These are phyloP conservation scores for Montipora efflorescens DNA, from an alignment of 64 coral and sea anemone species.

Conservation along the genomic window DNA sequence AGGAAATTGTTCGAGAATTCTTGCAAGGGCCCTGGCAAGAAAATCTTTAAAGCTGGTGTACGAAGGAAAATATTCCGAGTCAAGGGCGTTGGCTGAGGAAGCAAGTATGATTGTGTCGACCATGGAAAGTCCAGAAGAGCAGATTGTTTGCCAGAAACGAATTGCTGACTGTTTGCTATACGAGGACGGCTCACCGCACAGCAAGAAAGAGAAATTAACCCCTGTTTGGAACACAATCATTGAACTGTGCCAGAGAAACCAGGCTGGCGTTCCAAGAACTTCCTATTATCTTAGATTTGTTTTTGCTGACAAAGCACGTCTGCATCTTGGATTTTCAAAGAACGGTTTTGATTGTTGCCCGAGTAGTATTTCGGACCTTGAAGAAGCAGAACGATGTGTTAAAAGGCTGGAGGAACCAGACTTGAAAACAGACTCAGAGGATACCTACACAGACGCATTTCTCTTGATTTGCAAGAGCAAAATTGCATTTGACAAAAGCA, in stretches of 20 bases:
- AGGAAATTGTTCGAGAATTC: not conserved
- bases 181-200: not conserved
- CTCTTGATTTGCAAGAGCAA: slow-evolving; percentile 1
- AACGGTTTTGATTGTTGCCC: not conserved
- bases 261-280: not conserved
- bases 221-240: not conserved
- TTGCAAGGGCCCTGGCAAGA: not conserved
- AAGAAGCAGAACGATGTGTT: not conserved
- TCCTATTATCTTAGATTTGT: not conserved
- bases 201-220: not conserved
- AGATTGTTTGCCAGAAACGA: slow-evolving; percentile 39
- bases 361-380: not conserved
- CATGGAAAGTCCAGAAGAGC: slow-evolving; percentile 45
- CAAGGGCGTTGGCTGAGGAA: not conserved
- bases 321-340: slow-evolving; percentile 3
- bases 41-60: not conserved
- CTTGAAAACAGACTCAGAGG: not conserved
- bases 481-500: slow-evolving; percentile 3
- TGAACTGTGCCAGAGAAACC: not conserved
- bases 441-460: slow-evolving; percentile 3
- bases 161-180: slow-evolving; percentile 14
- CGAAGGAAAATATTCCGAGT: not conserved
- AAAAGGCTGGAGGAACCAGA: not conserved
- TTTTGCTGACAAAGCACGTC: not conserved
- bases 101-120: slow-evolving; percentile 9